Evolutionary conservation across 2,113 vertebrate species (phyloP), one percentile per base, ranked within the genome.

Genomic region (Phoxinus phoxinus): DNA sequence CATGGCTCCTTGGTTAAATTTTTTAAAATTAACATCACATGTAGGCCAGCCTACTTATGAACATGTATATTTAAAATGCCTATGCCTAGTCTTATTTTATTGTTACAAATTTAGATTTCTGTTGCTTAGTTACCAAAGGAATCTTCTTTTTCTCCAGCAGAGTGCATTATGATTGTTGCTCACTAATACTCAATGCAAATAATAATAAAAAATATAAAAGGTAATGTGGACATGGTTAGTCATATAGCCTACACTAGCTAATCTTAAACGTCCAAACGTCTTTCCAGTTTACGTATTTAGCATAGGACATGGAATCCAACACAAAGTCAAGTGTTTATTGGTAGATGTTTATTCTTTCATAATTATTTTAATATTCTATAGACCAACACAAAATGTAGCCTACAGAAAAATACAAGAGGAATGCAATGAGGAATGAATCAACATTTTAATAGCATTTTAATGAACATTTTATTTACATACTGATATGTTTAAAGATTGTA

Each of bases 121-220:
- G 51, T 58, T 78, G 30, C 74, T 58, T 77, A 32, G 75, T 77
- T 77, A 58, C 74, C 48, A 56, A 53, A 58, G 35, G 30, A 13
- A 13, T 53, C 48, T 74, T 48, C 6, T 74, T 67, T 67, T 19
- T 17, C 13, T 2, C 35, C 23, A 21, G 13, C 37, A 15, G 37
- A n/a, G 35, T 5, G 23, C 11, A 73, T 46, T 73, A 72, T 41
- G 11, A 72, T 5, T n/a, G 37, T 73, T 25, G 37, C 11, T 73
- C 5, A 44, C 21, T 72, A 6, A 13, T 61, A 25, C 37, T 5
- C 48, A 56, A 25, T 51, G 35, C 21, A 35, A 51, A 27, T 46
- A 44, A 41, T 4, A 32, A 65, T 32, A 81, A 30, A n/a, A 81
- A 30, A 65, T 23, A 23, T 1, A 11, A 71, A 71, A 44, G 17